These are phyloP conservation scores for Cynopterus brachyotis DNA, from an alignment of 2,113 vertebrate species.

Conservation along the genomic window DNA sequence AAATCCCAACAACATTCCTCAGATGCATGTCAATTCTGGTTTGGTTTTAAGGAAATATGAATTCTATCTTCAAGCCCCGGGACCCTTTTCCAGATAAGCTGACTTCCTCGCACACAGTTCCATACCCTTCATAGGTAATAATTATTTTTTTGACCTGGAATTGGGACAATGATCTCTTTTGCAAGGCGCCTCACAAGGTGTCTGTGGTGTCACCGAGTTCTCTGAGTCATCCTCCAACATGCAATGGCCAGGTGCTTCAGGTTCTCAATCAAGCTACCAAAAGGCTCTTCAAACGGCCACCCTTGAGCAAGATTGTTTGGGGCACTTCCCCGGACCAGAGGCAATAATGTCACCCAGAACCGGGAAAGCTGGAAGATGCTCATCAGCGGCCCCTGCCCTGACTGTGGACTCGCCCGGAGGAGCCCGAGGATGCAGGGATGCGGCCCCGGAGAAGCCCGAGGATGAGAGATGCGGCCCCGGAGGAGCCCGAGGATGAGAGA, in stretches of 20 bases:
- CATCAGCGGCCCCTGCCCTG: not conserved
- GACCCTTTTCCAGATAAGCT: not conserved
- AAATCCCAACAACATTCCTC: not conserved
- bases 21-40: not conserved
- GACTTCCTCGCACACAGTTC: not conserved
- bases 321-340: not conserved
- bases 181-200: not conserved
- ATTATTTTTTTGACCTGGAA: not conserved
- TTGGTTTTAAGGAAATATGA: not conserved
- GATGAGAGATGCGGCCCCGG: too few species aligned
- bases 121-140: not conserved
- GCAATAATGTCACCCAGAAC: not conserved
- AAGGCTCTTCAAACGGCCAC: not conserved
- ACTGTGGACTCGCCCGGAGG: not conserved
- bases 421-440: not conserved
- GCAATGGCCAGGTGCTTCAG: not conserved
- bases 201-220: not conserved
- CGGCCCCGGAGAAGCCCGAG: too few species aligned
- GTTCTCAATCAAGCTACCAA: not conserved
- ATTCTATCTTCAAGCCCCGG: not conserved
- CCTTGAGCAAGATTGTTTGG: not conserved
- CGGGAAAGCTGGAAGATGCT: not conserved
- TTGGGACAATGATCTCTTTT: not conserved
- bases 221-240: not conserved
- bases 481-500: too few species aligned